Conservation (phyloP, 2,888 invertebrate genomes). For the Cryptophagus acutangulus region DNA sequence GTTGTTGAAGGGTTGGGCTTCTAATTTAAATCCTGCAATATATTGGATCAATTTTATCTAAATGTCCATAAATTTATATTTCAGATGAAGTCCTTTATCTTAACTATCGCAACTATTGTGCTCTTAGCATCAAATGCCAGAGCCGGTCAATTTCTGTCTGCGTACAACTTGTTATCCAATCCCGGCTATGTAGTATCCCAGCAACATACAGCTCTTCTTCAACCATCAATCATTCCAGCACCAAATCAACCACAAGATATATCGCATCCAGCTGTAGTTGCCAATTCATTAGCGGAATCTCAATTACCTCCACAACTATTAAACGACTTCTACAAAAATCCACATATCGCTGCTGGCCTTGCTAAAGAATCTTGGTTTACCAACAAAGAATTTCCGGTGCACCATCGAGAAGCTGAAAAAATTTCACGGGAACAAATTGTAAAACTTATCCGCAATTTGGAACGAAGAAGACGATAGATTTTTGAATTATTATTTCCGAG, state of each 20-base stretch:
- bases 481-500: neutral
- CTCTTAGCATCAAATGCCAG: slow-evolving; percentile 13
- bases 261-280: slow-evolving; percentile 68
- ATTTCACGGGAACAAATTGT: slow-evolving; percentile 73
- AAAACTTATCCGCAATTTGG: slow-evolving; percentile 61
- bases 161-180: slow-evolving; percentile 21
- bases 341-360: slow-evolving; percentile 64
- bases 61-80: too few relatives aligned
- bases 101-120: slow-evolving; percentile 15
- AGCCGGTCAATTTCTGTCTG: slow-evolving; percentile 18
- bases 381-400: slow-evolving; percentile 72
- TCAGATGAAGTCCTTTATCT: slow-evolving; percentile 21
- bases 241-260: slow-evolving; percentile 32
- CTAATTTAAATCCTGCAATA: too few relatives aligned
- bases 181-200: slow-evolving; percentile 18
- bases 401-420: slow-evolving; percentile 73
- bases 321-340: slow-evolving; percentile 74
- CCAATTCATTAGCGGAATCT: slow-evolving; percentile 67
- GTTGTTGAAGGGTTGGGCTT: too few relatives aligned
- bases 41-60: too few relatives aligned
- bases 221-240: slow-evolving; percentile 24
- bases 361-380: slow-evolving; percentile 77
- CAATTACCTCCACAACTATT: slow-evolving; percentile 64
- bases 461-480: slow-evolving; percentile 12
- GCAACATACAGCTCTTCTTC: slow-evolving; percentile 7